These are phyloP conservation scores for Chesias legatella DNA, from an alignment of 2,888 invertebrate genomes.

Conservation along the genomic window DNA sequence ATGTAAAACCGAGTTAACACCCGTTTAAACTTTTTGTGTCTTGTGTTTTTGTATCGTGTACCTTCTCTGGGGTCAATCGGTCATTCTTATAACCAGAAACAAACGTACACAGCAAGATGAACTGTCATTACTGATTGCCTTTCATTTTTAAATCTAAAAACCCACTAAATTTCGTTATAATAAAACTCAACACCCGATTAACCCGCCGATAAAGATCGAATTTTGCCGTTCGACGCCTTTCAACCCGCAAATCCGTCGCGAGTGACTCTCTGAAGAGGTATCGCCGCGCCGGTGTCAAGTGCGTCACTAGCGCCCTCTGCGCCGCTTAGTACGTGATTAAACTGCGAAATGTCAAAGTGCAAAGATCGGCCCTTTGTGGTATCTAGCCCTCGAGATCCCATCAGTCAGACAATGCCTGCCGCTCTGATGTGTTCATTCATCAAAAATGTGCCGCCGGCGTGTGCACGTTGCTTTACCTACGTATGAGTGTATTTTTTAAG, in stretches of 20 bases:
- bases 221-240: slow-evolving; percentile 23
- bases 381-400: slow-evolving; percentile 36
- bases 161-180: neutral
- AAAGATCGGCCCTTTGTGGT: slow-evolving; percentile 71
- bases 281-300: slow-evolving; percentile 68
- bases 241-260: slow-evolving; percentile 40
- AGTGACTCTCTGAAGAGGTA: slow-evolving; percentile 64
- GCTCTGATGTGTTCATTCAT: slow-evolving; percentile 67
- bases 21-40: too few relatives aligned
- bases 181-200: slow-evolving; percentile 16
- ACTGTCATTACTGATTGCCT: too few relatives aligned
- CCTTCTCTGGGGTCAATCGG: too few relatives aligned
- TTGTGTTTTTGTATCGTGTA: too few relatives aligned
- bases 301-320: slow-evolving; percentile 54
- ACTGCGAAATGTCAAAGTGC: slow-evolving; percentile 79
- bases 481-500: slow-evolving; percentile 30
- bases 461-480: slow-evolving; percentile 27
- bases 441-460: slow-evolving; percentile 58
- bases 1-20: too few relatives aligned
- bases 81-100: too few relatives aligned
- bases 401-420: slow-evolving; percentile 63
- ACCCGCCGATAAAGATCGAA: slow-evolving; percentile 42
- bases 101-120: too few relatives aligned
- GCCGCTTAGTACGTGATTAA: slow-evolving; percentile 73
- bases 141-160: too few relatives aligned